Evolutionary conservation across 2,113 vertebrate species (phyloP), one percentile per base, ranked within the genome.

Genomic region (Nesospiza acunhae): DNA sequence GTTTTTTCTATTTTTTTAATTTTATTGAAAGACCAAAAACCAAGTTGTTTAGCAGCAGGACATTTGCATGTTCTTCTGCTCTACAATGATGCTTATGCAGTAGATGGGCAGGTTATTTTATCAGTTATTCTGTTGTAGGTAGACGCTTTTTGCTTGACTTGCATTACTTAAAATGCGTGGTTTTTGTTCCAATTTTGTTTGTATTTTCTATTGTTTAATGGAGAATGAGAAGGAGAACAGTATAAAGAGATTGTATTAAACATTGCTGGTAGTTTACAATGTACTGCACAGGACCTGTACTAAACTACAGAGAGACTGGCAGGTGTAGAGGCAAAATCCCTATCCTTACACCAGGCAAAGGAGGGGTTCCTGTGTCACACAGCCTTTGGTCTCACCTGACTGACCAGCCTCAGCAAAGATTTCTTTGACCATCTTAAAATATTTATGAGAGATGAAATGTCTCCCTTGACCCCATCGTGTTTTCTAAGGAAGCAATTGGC

Each of bases 131-230:
- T 46, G 82, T 96, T 68, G 92, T 95, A 91, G 73, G 87, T 93
- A 96, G 93, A 42, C 0, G 80, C 89, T 94, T 96, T 96, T 94
- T 0, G 89, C 96, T 97, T 95, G 67, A 75, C 87, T 87, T 90
- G 95, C 89, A 8, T 94, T 97, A 92, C 91, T 97, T 84, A 62
- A 98, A 96, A 89, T 33, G 10, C 37, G 95, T 97, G 95, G 95
- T 96, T 97, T 97, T 93, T 91, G 94, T 97, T 98, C 96, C 86
- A 95, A 93, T 98, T 98, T 97, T 79, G 33, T 96, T 90, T 97
- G 97, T 97, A 96, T 97, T 98, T 97, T 96, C 96, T 96, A 39
- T 96, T 96, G 92, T 96, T 97, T 92, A 89, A 73, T 90, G 97
- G 96, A 90, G 73, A 96, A 80, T 31, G 85, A 84, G 80, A 94